phyloP scores from a whole-genome alignment of 2,113 vertebrate genomes.

The Alaudala cheleensis region DNA sequence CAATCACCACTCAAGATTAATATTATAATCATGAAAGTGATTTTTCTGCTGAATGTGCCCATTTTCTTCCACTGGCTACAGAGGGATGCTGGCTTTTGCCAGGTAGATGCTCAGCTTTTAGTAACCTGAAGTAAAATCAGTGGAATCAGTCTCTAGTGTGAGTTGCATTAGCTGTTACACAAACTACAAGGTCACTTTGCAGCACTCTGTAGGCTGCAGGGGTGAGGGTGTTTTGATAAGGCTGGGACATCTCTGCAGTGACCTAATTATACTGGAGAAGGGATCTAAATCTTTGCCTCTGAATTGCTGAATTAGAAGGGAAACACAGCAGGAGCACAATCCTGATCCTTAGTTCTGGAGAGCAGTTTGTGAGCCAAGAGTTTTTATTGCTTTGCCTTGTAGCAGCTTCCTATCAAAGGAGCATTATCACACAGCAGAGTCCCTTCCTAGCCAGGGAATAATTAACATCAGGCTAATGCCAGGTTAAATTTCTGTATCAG shows the following conservation, averaged over 20 bases:
- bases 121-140: background rate
- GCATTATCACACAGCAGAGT: background rate
- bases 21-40: background rate
- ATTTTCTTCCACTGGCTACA: background rate
- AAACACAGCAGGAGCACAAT: background rate
- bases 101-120: background rate
- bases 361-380: background rate
- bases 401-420: background rate
- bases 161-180: background rate
- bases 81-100: background rate
- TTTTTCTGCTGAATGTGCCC: background rate
- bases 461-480: background rate
- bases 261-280: background rate
- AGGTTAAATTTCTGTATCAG: background rate
- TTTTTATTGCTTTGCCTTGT: background rate
- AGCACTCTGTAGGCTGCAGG: background rate
- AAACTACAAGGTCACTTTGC: background rate
- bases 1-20: background rate
- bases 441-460: background rate
- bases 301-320: background rate
- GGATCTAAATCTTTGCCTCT: slow-evolving; percentile 11
- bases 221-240: background rate
- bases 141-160: background rate
- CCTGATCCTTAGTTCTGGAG: background rate
- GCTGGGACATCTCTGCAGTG: background rate